These are phyloP conservation scores for Anguilla anguilla DNA, from an alignment of 2,797 vertebrate species.

Conservation along the genomic window DNA sequence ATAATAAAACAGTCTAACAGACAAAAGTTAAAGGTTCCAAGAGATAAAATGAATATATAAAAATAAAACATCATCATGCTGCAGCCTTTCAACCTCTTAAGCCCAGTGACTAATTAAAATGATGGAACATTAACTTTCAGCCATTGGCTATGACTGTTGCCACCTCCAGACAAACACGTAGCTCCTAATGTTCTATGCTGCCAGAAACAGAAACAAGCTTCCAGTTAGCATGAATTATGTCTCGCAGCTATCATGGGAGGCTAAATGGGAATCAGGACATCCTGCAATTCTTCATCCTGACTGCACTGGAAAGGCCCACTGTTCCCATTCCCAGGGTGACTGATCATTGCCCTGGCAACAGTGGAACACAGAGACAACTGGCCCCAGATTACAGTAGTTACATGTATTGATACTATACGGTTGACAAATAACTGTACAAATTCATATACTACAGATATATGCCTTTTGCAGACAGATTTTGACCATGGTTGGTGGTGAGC, in stretches of 20 bases:
- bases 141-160: not conserved
- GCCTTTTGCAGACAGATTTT: not conserved
- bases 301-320: not conserved
- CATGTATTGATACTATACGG: not conserved
- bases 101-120: no score
- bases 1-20: no score
- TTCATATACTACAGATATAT: not conserved
- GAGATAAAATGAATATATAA: no score
- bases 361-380: not conserved
- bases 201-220: slow-evolving; percentile 6
- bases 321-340: not conserved
- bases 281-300: not conserved
- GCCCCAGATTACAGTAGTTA: not conserved
- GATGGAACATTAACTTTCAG: no score
- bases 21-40: no score
- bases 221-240: not conserved
- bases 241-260: not conserved
- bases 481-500: not conserved
- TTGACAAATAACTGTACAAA: not conserved
- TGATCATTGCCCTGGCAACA: not conserved
- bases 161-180: not conserved
- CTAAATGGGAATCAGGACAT: not conserved
- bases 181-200: not conserved
- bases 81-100: no score
- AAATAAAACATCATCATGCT: no score